Base-by-base conservation (phyloP, 2,888 invertebrate species). In the Syrphus vitripennis region DNA sequence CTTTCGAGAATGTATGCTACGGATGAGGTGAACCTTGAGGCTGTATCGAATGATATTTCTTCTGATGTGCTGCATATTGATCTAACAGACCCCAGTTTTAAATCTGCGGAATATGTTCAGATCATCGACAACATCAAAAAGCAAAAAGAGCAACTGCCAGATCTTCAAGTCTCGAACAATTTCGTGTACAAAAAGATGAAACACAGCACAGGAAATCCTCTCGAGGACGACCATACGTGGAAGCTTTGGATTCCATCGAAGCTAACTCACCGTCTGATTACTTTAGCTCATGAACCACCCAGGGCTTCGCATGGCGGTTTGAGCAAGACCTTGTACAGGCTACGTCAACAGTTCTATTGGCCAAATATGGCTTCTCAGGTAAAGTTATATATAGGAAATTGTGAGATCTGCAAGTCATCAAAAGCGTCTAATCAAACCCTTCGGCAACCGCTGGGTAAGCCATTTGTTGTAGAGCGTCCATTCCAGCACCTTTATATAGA, bases 261-360 rank as follows among this genome's bases (percentile, higher is more conserved):
- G n/a, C n/a, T n/a, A n/a, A n/a, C n/a, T n/a, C n/a, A n/a, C n/a
- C n/a, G n/a, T n/a, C n/a, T n/a, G n/a, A n/a, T n/a, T n/a, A n/a
- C n/a, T n/a, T n/a, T n/a, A n/a, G n/a, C n/a, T n/a, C n/a, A n/a
- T n/a, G n/a, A n/a, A n/a, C n/a, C n/a, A n/a, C 74, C 77, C 1
- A 42, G 26, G 4, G 57, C 70, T 9, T 31, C 69, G 7, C 81
- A 81, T 37, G 50, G 74, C 1, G 70, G 70, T 12, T 16, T 57
- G 2, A 78, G 84, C 4, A 82, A 87, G 50, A 81, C 77, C 2
- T 12, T 61, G 7, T 21, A 79, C 12, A 57, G 57, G 5, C 19
- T 57, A 0, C 19, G 34, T 4, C 16, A 57, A 10, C 57, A 57
- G 3, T 57, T 57, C 34, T 57, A 19, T 19, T 57, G 57, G 57